A percentile compares a stretch with the other conserved stretches of the same genome.
Conservation (phyloP, 2,113 vertebrate species). For the Bos indicus region DNA sequence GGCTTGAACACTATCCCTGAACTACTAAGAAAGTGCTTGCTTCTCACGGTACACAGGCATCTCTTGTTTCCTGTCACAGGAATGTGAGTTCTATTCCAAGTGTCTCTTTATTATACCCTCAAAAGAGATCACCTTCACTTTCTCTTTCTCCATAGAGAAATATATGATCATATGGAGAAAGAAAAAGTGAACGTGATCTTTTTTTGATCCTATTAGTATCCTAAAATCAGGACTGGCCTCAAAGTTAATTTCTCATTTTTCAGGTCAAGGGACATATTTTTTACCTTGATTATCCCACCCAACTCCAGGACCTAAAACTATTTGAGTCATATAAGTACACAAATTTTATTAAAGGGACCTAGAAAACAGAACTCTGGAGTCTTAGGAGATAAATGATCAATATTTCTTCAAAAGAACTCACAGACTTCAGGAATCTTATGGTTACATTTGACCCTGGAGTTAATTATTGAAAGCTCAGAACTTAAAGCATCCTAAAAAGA, state of each 20-base stretch:
- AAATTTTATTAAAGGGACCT: background rate
- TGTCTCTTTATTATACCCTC: background rate
- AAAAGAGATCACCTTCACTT: background rate
- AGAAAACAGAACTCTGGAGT: slow-evolving; percentile 15
- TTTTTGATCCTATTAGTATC: background rate
- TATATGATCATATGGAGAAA: background rate
- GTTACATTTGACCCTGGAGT: slow-evolving; percentile 23
- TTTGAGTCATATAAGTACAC: background rate
- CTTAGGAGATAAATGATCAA: slow-evolving; percentile 8
- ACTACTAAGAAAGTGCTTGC: background rate
- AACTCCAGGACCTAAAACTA: background rate
- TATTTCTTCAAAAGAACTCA: slow-evolving; percentile 31
- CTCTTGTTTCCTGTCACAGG: background rate
- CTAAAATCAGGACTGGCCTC: background rate
- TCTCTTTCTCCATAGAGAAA: background rate
- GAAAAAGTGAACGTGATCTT: background rate
- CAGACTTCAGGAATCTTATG: slow-evolving; percentile 40
- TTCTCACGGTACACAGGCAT: background rate
- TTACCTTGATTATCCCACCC: background rate
- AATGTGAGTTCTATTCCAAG: background rate
- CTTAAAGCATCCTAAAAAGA: slow-evolving; percentile 49
- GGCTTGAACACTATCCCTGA: background rate
- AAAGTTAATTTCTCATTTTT: background rate
- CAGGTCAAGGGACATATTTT: background rate
- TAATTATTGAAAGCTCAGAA: slow-evolving; percentile 41